phyloP scores from a whole-genome alignment of 2,888 invertebrate species.

The Chouioia cunea region DNA sequence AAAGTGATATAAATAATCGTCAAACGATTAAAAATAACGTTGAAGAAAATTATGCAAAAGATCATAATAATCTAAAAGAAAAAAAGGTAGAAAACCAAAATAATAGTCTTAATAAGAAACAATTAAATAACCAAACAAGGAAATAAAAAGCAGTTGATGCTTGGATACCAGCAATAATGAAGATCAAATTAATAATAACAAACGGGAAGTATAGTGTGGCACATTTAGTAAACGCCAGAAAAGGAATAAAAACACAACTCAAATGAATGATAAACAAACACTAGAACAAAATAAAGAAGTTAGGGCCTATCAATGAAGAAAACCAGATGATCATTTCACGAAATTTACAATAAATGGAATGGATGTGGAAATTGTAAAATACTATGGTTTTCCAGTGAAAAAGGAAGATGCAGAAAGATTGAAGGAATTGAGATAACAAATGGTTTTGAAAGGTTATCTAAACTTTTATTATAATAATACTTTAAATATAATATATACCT shows the following conservation, averaged over 20 bases:
- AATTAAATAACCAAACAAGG: conserved; percentile 14
- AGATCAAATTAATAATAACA: not conserved
- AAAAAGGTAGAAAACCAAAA: conserved; percentile 22
- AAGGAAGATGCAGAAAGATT: conserved; percentile 79
- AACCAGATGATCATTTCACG: conserved; percentile 66
- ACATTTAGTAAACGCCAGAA: conserved; percentile 60
- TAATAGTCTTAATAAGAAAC: conserved; percentile 1
- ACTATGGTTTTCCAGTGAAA: conserved; percentile 80
- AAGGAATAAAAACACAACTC: conserved; percentile 56
- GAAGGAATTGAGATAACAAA: conserved; percentile 73
- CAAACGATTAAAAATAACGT: conserved; percentile 49
- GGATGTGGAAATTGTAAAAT: conserved; percentile 74
- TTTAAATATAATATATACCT: conserved; percentile 15
- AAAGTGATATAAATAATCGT: not conserved
- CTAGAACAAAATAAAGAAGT: conserved; percentile 70
- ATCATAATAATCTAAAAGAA: conserved; percentile 9
- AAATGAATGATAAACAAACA: conserved; percentile 50
- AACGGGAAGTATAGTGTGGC: not conserved
- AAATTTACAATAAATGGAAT: conserved; percentile 76
- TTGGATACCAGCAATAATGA: not conserved
- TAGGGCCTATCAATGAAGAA: conserved; percentile 61
- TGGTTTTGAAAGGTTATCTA: conserved; percentile 74
- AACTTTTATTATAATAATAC: not conserved
- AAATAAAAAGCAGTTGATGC: conserved; percentile 2
- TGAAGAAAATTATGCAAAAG: conserved; percentile 16